These are phyloP conservation scores for Pristionchus exspectatus DNA, from an alignment of 2,888 invertebrate genomes.

Conservation along the genomic window DNA sequence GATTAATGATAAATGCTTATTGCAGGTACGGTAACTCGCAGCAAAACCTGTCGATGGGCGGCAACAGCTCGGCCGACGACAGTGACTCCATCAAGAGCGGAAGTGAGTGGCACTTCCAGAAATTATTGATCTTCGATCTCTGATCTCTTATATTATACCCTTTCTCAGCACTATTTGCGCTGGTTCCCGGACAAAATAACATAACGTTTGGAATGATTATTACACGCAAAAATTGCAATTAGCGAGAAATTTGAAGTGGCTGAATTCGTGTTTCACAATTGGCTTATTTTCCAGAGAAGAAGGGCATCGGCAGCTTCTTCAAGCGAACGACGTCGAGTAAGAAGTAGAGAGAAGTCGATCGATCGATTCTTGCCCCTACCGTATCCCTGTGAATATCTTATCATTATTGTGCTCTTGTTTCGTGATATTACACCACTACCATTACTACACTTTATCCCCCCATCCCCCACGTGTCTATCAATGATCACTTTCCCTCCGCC, in stretches of 20 bases:
- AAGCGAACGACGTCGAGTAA: conserved; percentile 24
- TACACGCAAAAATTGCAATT: neutral
- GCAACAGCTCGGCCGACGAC: conserved; percentile 48
- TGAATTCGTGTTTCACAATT: neutral
- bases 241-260: neutral
- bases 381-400: conserved; percentile 27
- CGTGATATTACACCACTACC: neutral
- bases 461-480: neutral
- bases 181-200: no score
- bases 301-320: conserved; percentile 49
- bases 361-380: neutral
- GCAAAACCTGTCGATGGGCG: conserved; percentile 20
- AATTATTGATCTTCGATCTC: neutral
- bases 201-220: neutral
- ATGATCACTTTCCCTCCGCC: neutral
- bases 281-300: conserved; percentile 46
- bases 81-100: conserved; percentile 54
- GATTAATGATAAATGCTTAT: neutral
- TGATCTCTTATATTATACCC: neutral
- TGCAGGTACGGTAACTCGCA: conserved; percentile 44
- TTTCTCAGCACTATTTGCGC: neutral
- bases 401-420: neutral
- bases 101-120: conserved; percentile 43
- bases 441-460: neutral
- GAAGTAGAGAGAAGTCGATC: neutral